Conservation (phyloP, 2,113 vertebrate genomes). For the Anoplopoma fimbria region DNA sequence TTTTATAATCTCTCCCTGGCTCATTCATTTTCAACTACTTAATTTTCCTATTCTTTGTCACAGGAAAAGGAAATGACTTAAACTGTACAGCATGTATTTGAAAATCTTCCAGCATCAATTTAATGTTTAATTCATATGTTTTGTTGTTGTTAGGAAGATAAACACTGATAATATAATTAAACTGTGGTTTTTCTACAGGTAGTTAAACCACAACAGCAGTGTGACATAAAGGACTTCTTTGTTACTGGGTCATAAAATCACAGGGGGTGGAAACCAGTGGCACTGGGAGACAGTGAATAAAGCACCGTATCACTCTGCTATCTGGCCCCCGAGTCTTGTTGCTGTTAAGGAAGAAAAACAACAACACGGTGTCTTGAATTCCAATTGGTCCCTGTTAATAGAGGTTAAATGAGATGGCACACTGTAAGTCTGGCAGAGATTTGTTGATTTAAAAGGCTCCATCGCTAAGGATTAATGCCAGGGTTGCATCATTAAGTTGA, state of each 20-base stretch:
- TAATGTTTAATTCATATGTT: neutral
- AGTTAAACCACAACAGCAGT: conserved; percentile 47
- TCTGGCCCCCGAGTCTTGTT: conserved; percentile 51
- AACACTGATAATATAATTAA: neutral
- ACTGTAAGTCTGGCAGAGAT: conserved; percentile 66
- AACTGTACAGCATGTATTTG: neutral
- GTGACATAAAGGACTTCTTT: conserved; percentile 61
- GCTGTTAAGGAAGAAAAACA: conserved; percentile 48
- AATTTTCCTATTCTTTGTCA: neutral
- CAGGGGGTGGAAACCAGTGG: conserved; percentile 51
- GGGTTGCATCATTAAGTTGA: conserved; percentile 71
- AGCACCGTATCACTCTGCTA: conserved; percentile 57
- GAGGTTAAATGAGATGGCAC: conserved; percentile 66
- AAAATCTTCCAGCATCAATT: neutral
- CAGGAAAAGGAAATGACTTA: neutral
- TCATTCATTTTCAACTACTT: too few species aligned
- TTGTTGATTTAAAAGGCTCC: conserved; percentile 65
- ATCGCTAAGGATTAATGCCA: conserved; percentile 46
- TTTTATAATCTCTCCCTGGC: neutral
- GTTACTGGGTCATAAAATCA: conserved; percentile 61
- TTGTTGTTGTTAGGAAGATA: neutral
- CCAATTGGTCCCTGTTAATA: conserved; percentile 64
- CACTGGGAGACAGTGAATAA: conserved; percentile 71
- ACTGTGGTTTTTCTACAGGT: conserved; percentile 25
- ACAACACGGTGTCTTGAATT: conserved; percentile 72